Base-by-base conservation (phyloP, 2,888 invertebrate species). In the Chydorus sphaericus region DNA sequence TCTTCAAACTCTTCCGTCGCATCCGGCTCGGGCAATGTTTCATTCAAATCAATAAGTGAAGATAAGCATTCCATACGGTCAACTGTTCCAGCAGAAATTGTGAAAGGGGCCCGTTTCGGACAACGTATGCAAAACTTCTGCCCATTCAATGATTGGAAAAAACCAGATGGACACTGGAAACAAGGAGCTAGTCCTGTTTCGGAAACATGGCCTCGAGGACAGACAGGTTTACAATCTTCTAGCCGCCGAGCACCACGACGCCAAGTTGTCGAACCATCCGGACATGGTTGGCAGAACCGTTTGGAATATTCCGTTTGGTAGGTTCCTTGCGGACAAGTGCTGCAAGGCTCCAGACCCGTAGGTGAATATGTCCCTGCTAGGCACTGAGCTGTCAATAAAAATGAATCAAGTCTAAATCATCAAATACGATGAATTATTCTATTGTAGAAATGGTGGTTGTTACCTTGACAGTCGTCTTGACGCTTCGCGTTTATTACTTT, bases 191-290 rank as follows among this genome's bases (percentile, higher is more conserved):
- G 66, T 4, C 78, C 78, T 3, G 73, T 70, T 64, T 68, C 62
- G 37, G 73, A 68, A 60, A 70, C 65, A 62, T 68, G 65, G 5
- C 82, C 82, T 1, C 77, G 75, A 11, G 69, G 70, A 63, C 82
- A 82, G 63, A 66, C 66, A 80, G 80, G 72, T 70, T 73, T 73
- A 64, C 82, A 82, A 57, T 79, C 75, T 2, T 67, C 64, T 4
- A 66, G 48, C 23, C 59, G 60, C 44, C 67, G 63, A 6, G 68
- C 62, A 2, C 72, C 73, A 55, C 72, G 62, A 50, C 66, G 63
- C 56, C 63, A 62, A 2, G 74, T 73, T 11, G 70, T 70, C 20
- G 63, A 66, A 20, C 63, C 64, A 20, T 57, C 60, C 2, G 69
- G 69, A 60, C 73, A 73, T 26, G 62, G 60, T 3, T 63, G 57